Percentiles rank a stretch among this genome's conserved stretches.
These are phyloP conservation scores for Trididemnum nubilum DNA, from an alignment of 23 tunicate genomes.

Conservation along the genomic window DNA sequence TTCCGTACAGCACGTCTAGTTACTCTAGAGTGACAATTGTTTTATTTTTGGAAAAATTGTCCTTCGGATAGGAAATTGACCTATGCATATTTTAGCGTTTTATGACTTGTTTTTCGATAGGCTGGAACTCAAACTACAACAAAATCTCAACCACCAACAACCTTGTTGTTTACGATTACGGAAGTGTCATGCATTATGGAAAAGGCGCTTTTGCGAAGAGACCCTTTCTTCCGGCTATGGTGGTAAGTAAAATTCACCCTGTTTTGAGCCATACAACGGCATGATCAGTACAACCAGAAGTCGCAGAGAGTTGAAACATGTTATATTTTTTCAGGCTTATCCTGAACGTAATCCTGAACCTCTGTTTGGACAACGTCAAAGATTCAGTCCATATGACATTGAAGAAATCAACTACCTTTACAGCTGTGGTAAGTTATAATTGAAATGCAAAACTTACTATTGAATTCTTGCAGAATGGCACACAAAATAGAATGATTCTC, in stretches of 20 bases:
- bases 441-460: no score
- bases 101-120: neutral
- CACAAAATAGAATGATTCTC: no score
- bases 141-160: conserved; percentile 59
- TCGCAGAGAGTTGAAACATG: no score
- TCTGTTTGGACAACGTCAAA: conserved; percentile 74
- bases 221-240: conserved; percentile 86
- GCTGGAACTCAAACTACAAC: conserved; percentile 54
- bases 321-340: conserved; percentile 23
- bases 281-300: no score
- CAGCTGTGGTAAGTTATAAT: conserved; percentile 64
- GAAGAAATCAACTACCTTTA: conserved; percentile 96
- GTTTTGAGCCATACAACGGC: no score
- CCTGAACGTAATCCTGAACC: conserved; percentile 82
- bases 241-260: conserved; percentile 51
- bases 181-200: conserved; percentile 98
- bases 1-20: no score
- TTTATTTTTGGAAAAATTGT: no score
- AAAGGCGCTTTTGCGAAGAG: conserved; percentile 75
- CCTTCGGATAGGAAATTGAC: no score
- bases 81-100: no score
- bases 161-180: conserved; percentile 93
- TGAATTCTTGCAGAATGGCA: no score
- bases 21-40: no score
- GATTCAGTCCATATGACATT: conserved; percentile 96